Base-by-base conservation (phyloP, 2,113 vertebrate genomes). In the Trematomus loennbergii region DNA sequence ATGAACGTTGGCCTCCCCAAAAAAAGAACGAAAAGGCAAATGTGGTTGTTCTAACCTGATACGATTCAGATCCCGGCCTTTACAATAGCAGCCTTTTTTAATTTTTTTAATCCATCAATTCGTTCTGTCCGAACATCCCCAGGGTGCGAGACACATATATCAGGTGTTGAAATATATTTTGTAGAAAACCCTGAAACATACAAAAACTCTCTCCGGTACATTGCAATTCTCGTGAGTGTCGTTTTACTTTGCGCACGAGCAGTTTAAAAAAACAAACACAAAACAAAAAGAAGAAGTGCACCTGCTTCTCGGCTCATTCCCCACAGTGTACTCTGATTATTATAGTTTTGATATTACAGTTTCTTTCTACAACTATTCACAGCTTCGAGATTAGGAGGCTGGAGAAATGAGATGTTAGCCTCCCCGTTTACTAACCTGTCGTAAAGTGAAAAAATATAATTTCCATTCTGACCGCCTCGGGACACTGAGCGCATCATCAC, bases 311-410 rank as follows among this genome's bases (percentile, higher is more conserved):
- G 4, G 33, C 33, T 48, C 46, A 2, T 22, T 75, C 74, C 62
- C 58, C 12, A 66, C 52, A 25, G 12, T 74, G 16, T 12, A 17
- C 20, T 81, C 67, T n/a, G 9, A 22, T 18, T 25, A 16, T 25
- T 49, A 25, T 29, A 81, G 52, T 36, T 17, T 36, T 60, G 3
- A 12, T 12, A 36, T 12, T 58, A 55, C 78, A 75, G 57, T 61
- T 69, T 50, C 29, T 45, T 48, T 74, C 72, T 55, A 75, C 67
- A 79, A 74, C 73, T 79, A 81, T 92, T 94, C 92, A 93, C 91
- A 94, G 88, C 89, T 92, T 93, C 79, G 75, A 75, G 69, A 81
- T 67, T 20, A 74, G 78, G 79, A 84, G 87, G 85, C 81, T 46
- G 18, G 62, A 67, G 54, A 66, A 69, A 75, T 68, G 84, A 88